Evolutionary conservation across 2,888 invertebrate species (phyloP).

Genomic region (Cacoxenus indagator): DNA sequence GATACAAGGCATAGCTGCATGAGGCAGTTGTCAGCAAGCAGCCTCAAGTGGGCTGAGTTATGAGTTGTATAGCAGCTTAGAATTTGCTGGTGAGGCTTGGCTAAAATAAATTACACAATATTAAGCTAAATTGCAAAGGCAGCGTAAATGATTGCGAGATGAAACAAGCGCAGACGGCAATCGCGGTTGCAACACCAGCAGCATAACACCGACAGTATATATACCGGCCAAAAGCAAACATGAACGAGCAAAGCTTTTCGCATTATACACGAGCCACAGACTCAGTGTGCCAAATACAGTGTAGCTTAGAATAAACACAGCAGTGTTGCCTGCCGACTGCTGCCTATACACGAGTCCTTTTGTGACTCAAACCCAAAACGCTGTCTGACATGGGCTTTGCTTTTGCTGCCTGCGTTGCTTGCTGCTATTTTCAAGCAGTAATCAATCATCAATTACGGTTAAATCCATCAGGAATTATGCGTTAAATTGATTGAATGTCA

Average conservation of each 20-base stretch:
- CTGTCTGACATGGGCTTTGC: not conserved
- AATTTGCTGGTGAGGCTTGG: constrained; percentile 33
- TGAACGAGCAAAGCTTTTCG: not conserved
- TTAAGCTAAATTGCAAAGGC: constrained; percentile 53
- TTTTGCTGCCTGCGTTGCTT: not conserved
- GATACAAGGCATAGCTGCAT: too few relatives aligned
- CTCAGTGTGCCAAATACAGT: not conserved
- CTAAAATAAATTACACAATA: constrained; percentile 66
- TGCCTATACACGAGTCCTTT: too few relatives aligned
- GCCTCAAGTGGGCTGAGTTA: too few relatives aligned
- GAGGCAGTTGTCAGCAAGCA: too few relatives aligned
- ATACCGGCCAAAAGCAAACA: not conserved
- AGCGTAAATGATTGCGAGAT: constrained; percentile 32
- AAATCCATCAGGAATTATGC: constrained; percentile 68
- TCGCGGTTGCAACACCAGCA: not conserved
- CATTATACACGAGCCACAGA: not conserved
- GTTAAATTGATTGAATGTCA: constrained; percentile 68
- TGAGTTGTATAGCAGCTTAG: not conserved
- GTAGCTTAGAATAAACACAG: not conserved
- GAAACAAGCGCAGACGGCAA: constrained; percentile 1
- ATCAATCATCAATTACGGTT: constrained; percentile 70
- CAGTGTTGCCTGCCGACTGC: not conserved
- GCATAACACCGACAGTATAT: constrained; percentile 2
- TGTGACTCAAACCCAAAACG: too few relatives aligned
- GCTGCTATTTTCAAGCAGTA: constrained; percentile 51